A percentile compares a stretch with the other conserved stretches of the same genome.
phyloP scores from a whole-genome alignment of 2,888 invertebrate genomes.

The Itoplectis maculator region DNA sequence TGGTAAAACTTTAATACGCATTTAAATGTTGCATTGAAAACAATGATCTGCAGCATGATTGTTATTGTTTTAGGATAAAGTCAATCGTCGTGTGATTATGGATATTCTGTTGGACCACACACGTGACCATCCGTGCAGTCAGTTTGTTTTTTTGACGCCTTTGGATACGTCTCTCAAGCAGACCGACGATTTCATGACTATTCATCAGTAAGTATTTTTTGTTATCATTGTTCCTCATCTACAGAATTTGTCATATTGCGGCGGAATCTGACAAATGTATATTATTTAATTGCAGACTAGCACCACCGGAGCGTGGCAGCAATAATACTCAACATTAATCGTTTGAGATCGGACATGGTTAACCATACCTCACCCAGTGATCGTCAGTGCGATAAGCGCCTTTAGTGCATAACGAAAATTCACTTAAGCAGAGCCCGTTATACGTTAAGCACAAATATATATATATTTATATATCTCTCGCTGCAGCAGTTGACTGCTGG shows the following conservation, averaged over 20 bases:
- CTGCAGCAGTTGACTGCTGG: background rate
- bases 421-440: constrained; percentile 5
- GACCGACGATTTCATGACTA: constrained; percentile 86
- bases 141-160: constrained; percentile 96
- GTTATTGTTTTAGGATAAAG: constrained; percentile 89
- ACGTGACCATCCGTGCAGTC: constrained; percentile 87
- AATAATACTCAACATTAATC: constrained; percentile 32
- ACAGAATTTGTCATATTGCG: background rate
- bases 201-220: constrained; percentile 86
- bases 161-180: constrained; percentile 89
- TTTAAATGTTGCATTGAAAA: background rate
- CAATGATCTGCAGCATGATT: background rate
- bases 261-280: constrained; percentile 20
- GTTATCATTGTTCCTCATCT: background rate
- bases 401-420: background rate
- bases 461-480: background rate
- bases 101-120: constrained; percentile 92
- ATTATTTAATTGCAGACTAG: constrained; percentile 73
- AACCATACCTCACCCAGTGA: constrained; percentile 9
- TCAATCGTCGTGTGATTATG: constrained; percentile 92
- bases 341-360: background rate
- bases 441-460: constrained; percentile 21
- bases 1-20: constrained; percentile 87
- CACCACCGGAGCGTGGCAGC: constrained; percentile 75
- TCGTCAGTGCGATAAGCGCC: background rate